Evolutionary conservation across 2,888 invertebrate species (phyloP), one percentile per base, ranked within the genome.

Genomic region (Platypus cylindrus): DNA sequence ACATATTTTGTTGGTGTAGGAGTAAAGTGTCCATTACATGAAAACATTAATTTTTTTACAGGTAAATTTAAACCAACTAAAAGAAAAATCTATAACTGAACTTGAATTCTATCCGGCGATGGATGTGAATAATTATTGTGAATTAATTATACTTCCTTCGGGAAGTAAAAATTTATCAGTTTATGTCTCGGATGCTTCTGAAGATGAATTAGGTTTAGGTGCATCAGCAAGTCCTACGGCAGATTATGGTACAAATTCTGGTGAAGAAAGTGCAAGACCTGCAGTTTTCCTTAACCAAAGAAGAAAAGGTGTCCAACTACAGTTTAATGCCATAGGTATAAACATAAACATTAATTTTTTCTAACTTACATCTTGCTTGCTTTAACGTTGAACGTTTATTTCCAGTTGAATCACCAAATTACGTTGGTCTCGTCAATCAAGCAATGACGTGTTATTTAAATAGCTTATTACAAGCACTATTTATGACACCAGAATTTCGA

Each of bases 391-490:
- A 17, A 15, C 14, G 8, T 28, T 28, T 34, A n/a, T 30, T 34
- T 35, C 5, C 12, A 38, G 41, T 38, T 14, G 55, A 54, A 34
- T 42, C 50, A 8, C 46, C 49, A 20, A 58, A 53, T 38, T 83
- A 78, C 58, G 82, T 85, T 7, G 87, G 86, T 20, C 65, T 87
- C 31, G 84, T 86, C 5, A 87, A 87, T 59, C 84, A 87, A 59
- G 87, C 87, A 1, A 90, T 89, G 87, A 90, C 89, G 0, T 90
- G 90, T 56, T 90, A 90, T 57, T 66, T 90, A 37, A 90, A 90
- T 63, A 86, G 86, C 60, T 65, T 90, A 28, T 64, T 90, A 15
- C 90, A 90, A 63, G 82, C 87, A 0, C 65, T 90, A 3, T 90
- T 73, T 54, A 90, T 90, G 86, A 90, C 89, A 2, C 90, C 90